Conservation (phyloP, 2,797 vertebrate genomes). For the Decapterus maruadsi region DNA sequence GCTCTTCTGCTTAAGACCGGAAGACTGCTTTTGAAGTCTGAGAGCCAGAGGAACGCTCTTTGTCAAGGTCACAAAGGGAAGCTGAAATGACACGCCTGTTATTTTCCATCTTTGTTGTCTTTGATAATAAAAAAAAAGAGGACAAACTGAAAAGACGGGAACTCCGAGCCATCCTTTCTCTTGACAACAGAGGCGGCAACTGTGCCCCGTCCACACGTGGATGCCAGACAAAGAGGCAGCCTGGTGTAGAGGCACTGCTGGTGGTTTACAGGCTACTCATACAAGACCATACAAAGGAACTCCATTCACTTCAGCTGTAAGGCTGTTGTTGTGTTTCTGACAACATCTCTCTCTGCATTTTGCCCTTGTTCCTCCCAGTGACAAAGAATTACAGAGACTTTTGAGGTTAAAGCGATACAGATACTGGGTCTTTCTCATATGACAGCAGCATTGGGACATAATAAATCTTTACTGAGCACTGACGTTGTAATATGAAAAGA, state of each 20-base stretch:
- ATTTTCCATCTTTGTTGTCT: conserved; percentile 77
- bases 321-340: conserved; percentile 66
- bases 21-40: conserved; percentile 69
- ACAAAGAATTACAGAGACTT: conserved; percentile 41
- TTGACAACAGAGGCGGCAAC: conserved; percentile 76
- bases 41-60: conserved; percentile 59
- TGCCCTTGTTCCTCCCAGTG: conserved; percentile 46
- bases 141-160: conserved; percentile 69
- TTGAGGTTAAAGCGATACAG: conserved; percentile 43
- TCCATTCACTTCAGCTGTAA: conserved; percentile 71
- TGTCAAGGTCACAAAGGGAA: conserved; percentile 77
- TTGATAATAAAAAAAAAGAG: conserved; percentile 55
- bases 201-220: conserved; percentile 75
- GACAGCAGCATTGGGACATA: conserved; percentile 7
- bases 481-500: conserved; percentile 18
- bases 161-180: conserved; percentile 73
- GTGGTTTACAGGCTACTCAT: conserved; percentile 71
- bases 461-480: conserved; percentile 7
- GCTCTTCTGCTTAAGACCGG: conserved; percentile 63
- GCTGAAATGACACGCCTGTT: conserved; percentile 69
- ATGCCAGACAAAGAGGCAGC: conserved; percentile 76
- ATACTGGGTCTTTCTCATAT: conserved; percentile 41
- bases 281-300: conserved; percentile 75
- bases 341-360: conserved; percentile 67
- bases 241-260: conserved; percentile 67